Conservation (phyloP, 2,888 invertebrate species). For the Hipparchia sbordonii region DNA sequence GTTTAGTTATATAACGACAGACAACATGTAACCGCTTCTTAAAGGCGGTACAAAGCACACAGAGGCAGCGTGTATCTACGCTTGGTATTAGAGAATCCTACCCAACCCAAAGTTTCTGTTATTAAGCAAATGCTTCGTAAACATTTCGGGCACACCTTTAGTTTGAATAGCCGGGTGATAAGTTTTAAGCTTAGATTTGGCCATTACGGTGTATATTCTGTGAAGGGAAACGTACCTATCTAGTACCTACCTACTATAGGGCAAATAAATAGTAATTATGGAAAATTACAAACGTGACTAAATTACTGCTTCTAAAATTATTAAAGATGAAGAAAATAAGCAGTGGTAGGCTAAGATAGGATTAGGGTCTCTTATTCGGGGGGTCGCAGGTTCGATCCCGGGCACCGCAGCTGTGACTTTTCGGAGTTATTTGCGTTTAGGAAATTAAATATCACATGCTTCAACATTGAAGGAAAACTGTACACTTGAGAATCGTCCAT, state of each 20-base stretch:
- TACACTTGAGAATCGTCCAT: no score
- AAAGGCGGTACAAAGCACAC: slow-evolving; percentile 51
- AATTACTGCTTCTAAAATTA: no score
- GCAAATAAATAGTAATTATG: slow-evolving; percentile 1
- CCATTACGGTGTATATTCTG: slow-evolving; percentile 37
- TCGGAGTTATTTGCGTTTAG: no score
- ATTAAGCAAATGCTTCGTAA: slow-evolving; percentile 83
- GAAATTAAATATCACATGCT: no score
- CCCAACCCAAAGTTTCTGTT: slow-evolving; percentile 79
- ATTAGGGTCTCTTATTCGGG: no score
- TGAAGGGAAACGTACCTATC: slow-evolving; percentile 17
- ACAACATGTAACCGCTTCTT: slow-evolving; percentile 32
- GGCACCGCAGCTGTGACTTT: no score
- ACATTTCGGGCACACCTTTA: slow-evolving; percentile 80
- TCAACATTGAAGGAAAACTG: no score
- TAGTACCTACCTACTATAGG: neutral
- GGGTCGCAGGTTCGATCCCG: no score
- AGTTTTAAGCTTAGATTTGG: slow-evolving; percentile 66
- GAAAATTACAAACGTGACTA: neutral
- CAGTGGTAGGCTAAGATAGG: no score
- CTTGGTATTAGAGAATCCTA: slow-evolving; percentile 78
- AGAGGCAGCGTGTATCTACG: slow-evolving; percentile 47
- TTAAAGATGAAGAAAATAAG: no score
- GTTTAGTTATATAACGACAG: neutral
- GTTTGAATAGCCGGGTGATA: slow-evolving; percentile 70